These are phyloP conservation scores for Esperia sulphurella DNA, from an alignment of 2,888 invertebrate genomes.

Conservation along the genomic window DNA sequence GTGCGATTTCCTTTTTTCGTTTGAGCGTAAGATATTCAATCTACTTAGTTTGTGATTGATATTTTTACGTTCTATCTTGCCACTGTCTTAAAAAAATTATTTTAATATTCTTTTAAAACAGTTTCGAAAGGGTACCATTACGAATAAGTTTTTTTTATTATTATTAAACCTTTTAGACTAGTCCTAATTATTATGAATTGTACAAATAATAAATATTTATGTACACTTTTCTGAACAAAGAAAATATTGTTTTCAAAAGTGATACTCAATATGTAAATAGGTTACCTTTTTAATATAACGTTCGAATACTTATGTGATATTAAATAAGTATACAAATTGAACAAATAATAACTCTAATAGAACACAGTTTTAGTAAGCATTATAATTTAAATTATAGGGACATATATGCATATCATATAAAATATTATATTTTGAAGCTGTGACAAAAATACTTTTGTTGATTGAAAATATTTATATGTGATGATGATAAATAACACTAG, in stretches of 20 bases:
- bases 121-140: neutral
- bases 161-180: neutral
- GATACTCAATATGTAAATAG: neutral
- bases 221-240: slow-evolving; percentile 1
- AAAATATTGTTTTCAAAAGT: neutral
- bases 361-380: neutral
- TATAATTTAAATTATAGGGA: neutral
- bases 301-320: slow-evolving; percentile 18
- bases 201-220: slow-evolving; percentile 6
- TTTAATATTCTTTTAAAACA: neutral
- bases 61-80: neutral
- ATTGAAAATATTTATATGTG: too few relatives aligned
- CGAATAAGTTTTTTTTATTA: neutral
- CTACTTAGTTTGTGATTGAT: neutral
- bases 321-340: slow-evolving; percentile 11
- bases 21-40: neutral
- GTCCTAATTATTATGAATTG: slow-evolving; percentile 5
- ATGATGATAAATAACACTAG: too few relatives aligned
- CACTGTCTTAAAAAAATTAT: neutral
- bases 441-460: too few relatives aligned
- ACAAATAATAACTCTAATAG: neutral
- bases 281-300: neutral
- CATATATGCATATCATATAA: neutral
- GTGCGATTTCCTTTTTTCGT: neutral
- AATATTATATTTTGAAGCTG: neutral